A percentile compares a stretch with the other conserved stretches of the same genome.
phyloP scores from a whole-genome alignment of 2,888 invertebrate species.

The Cheilosia grossa region DNA sequence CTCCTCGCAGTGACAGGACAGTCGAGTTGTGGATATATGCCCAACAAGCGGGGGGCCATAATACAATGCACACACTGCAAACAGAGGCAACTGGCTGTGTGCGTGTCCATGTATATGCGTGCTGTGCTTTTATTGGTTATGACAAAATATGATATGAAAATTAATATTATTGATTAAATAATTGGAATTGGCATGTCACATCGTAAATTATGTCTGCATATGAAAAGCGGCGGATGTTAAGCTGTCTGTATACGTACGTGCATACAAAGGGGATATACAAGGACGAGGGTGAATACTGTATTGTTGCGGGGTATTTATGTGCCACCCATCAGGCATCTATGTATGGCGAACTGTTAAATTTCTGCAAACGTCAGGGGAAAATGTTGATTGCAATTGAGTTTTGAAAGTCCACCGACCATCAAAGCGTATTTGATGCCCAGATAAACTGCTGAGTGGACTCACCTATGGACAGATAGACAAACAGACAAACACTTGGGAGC shows the following conservation, averaged over 20 bases:
- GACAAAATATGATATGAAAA: conserved; percentile 84
- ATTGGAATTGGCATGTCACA: conserved; percentile 82
- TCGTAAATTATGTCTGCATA: conserved; percentile 78
- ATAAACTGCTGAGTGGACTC: conserved; percentile 35
- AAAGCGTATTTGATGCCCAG: conserved; percentile 43
- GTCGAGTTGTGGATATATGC: conserved; percentile 25
- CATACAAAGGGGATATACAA: background rate
- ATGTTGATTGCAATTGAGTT: conserved; percentile 67
- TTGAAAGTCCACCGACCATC: conserved; percentile 41
- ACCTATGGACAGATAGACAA: conserved; percentile 3
- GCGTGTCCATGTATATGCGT: conserved; percentile 74
- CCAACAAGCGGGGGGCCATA: background rate
- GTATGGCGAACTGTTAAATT: conserved; percentile 40
- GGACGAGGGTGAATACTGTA: conserved; percentile 8
- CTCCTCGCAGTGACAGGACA: conserved; percentile 42
- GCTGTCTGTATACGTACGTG: conserved; percentile 27
- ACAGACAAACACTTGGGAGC: background rate
- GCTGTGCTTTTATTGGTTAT: conserved; percentile 82
- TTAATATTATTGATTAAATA: conserved; percentile 84
- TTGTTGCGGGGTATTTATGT: conserved; percentile 23
- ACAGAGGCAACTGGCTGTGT: conserved; percentile 23
- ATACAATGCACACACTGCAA: conserved; percentile 6
- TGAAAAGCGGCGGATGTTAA: conserved; percentile 72
- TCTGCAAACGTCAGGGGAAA: conserved; percentile 57
- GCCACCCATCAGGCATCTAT: background rate